phyloP scores from a whole-genome alignment of 37 sponge, comb jelly and placozoan species.

The Oscarella lobularis region DNA sequence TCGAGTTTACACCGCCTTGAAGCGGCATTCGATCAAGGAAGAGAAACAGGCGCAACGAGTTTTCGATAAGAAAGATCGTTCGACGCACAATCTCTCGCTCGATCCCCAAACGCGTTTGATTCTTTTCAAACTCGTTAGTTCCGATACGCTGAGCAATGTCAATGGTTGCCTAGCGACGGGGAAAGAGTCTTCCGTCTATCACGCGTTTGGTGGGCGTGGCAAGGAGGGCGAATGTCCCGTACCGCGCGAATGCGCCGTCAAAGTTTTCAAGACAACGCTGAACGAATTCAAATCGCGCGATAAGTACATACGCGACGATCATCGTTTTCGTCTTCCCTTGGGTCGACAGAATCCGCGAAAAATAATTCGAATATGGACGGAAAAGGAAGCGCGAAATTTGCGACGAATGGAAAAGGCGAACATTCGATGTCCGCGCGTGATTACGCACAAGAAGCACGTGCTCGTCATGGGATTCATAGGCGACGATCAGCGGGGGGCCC shows the following conservation, averaged over 20 bases:
- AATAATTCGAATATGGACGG: conserved; percentile 74
- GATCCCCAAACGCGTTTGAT: conserved; percentile 78
- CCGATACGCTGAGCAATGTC: conserved; percentile 54
- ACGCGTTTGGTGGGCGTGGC: conserved; percentile 71
- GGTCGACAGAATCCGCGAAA: conserved; percentile 66
- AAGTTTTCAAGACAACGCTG: conserved; percentile 95
- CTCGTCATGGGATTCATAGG: conserved; percentile 94
- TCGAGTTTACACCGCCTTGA: conserved; percentile 61
- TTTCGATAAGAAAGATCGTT: conserved; percentile 83
- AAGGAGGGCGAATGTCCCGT: conserved; percentile 10
- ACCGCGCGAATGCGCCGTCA: conserved; percentile 83
- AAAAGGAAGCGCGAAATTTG: conserved; percentile 93
- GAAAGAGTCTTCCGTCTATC: conserved; percentile 87
- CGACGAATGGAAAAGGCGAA: conserved; percentile 44
- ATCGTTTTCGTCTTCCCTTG: conserved; percentile 60
- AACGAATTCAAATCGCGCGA: conserved; percentile 89
- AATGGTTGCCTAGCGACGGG: conserved; percentile 87
- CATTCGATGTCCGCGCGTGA: conserved; percentile 74
- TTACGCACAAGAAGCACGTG: conserved; percentile 67
- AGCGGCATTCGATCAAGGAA: conserved; percentile 57
- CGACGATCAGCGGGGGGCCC: conserved; percentile 60
- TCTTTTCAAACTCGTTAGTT: conserved; percentile 83
- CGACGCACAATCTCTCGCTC: conserved; percentile 41
- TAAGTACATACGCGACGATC: conserved; percentile 86
- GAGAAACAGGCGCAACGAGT: conserved; percentile 39